phyloP scores from a whole-genome alignment of 1,140 invertebrate species.

The Tetraneura akinire region DNA sequence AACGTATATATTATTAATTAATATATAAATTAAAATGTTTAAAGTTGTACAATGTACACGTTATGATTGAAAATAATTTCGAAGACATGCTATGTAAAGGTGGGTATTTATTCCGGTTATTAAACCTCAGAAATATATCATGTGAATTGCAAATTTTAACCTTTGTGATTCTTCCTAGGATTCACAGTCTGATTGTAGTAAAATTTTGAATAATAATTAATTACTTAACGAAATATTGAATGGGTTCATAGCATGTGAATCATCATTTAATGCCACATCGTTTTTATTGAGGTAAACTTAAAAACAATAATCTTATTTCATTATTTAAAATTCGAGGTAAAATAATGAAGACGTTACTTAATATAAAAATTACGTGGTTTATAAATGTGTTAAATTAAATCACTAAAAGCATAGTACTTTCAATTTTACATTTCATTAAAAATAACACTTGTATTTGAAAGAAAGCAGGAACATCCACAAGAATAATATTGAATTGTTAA shows the following conservation, averaged over 20 bases:
- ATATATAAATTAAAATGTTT: too few species aligned
- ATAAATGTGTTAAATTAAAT: not conserved
- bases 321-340: slow-evolving; percentile 24
- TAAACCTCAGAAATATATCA: slow-evolving; percentile 3
- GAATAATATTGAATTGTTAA: not conserved
- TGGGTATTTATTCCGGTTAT: slow-evolving; percentile 27
- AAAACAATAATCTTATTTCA: slow-evolving; percentile 55
- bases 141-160: slow-evolving; percentile 49
- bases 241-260: not conserved
- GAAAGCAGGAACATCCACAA: not conserved
- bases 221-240: slow-evolving; percentile 16
- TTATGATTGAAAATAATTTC: slow-evolving; percentile 1
- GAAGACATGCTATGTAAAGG: not conserved
- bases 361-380: not conserved
- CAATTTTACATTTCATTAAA: not conserved
- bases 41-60: too few species aligned
- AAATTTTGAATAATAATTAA: slow-evolving; percentile 43
- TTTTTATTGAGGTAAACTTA: not conserved
- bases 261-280: not conserved
- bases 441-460: not conserved
- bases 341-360: not conserved
- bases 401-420: not conserved
- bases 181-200: not conserved
- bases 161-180: slow-evolving; percentile 15
- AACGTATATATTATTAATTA: too few species aligned